Base-by-base conservation (phyloP, 2,888 invertebrate genomes). In the Bimastos eiseni region DNA sequence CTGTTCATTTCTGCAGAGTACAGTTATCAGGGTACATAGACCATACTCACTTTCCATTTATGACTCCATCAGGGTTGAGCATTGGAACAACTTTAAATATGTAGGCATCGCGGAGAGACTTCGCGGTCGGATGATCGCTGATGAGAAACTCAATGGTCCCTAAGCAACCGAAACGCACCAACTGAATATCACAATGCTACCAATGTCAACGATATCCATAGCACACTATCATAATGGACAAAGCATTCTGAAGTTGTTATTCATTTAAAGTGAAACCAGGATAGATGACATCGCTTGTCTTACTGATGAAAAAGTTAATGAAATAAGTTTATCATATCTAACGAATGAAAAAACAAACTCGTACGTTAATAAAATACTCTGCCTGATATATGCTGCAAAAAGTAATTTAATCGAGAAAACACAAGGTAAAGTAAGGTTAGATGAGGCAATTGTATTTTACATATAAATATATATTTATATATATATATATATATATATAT, bases 51-150 rank as follows among this genome's bases (percentile, higher is more conserved):
- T 97, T 97, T 93, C 97, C 97, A 95, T 97, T 97, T 95, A 98
- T 96, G 92, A 98, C 98, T 3, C 98, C 98, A 94, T 98, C 98
- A 34, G 97, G 97, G 95, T 98, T 98, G 93, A 98, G 96, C 97
- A 98, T 98, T 15, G 98, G 98, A 49, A 98, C 96, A 92, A 98
- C 96, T 95, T 98, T 98, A 96, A 98, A 97, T 93, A 98, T 96
- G 95, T 96, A 97, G 93, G 96, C 96, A 93, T 97, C 96, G 24
- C 97, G 96, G 0, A 97, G 95, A 33, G 96, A 96, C 24, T 95
- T 95, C 3, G 97, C 97, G 30, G 96, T 95, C 2, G 95, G 93
- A 19, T 96, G 95, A 93, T 96, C 96, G 37, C 96, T 96, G 89
- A 97, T 95, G 91, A 97, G 95, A 93, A 96, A 96, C 90, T 96